Conservation (phyloP, 2,888 invertebrate species). For the Eupithecia insigniata region DNA sequence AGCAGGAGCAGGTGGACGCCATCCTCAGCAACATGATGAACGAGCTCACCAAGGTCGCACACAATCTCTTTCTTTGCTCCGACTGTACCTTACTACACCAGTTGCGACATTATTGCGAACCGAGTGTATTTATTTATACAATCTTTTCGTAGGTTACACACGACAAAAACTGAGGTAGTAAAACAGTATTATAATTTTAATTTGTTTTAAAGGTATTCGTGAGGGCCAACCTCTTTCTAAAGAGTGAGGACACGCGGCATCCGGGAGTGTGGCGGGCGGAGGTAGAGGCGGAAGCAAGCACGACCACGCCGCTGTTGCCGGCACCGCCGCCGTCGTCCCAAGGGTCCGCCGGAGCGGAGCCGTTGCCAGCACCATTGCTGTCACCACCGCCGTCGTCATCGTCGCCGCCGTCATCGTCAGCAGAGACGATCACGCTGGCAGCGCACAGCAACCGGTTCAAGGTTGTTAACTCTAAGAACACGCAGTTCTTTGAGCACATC, state of each 20-base stretch:
- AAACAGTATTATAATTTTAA: background rate
- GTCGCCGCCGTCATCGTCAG: background rate
- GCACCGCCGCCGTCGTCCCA: background rate
- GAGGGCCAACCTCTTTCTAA: conserved; percentile 42
- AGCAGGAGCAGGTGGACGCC: conserved; percentile 51
- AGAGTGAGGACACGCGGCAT: conserved; percentile 15
- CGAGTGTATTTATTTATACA: background rate
- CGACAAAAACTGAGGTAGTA: background rate
- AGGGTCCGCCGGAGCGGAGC: background rate
- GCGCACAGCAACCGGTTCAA: conserved; percentile 49
- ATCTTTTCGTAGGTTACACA: background rate
- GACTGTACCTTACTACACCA: background rate
- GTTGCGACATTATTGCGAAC: background rate
- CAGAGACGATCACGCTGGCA: background rate
- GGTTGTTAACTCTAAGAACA: conserved; percentile 46
- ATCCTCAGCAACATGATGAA: conserved; percentile 65
- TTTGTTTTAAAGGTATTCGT: conserved; percentile 51
- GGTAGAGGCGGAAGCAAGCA: background rate
- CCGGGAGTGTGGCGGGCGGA: background rate
- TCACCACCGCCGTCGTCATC: background rate
- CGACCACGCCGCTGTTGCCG: too few species aligned
- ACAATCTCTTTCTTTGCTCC: background rate
- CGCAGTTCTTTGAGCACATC: conserved; percentile 54
- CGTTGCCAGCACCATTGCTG: background rate
- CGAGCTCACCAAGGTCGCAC: conserved; percentile 56